A percentile compares a stretch with the other conserved stretches of the same genome.
These are phyloP conservation scores for Platichthys stellatus DNA, from an alignment of 2,113 vertebrate genomes.

Conservation along the genomic window DNA sequence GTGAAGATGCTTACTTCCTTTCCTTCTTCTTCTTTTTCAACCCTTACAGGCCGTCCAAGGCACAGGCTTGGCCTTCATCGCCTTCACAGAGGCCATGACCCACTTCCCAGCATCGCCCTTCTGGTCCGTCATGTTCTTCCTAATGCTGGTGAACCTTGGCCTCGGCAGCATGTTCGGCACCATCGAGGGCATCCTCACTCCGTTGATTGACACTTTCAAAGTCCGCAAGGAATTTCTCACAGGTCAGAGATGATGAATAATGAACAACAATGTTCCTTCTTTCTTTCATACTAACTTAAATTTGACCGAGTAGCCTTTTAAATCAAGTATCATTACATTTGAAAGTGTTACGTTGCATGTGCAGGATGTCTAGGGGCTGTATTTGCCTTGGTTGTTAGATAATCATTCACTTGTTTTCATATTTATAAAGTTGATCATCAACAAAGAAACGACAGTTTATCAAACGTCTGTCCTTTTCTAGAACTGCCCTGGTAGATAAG, in stretches of 20 bases:
- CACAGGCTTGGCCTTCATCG: conserved; percentile 96
- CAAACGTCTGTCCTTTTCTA: too few species aligned
- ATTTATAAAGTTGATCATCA: too few species aligned
- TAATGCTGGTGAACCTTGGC: conserved; percentile 96
- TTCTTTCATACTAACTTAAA: background rate
- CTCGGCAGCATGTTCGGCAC: conserved; percentile 99
- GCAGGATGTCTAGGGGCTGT: too few species aligned
- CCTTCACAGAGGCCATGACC: conserved; percentile 98
- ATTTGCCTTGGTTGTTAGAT: too few species aligned
- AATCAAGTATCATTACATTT: too few species aligned
- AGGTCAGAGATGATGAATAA: conserved; percentile 58
- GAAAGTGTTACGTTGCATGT: too few species aligned
- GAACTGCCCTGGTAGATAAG: too few species aligned
- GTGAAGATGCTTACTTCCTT: background rate
- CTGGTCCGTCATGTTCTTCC: conserved; percentile 99
- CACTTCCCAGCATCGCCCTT: conserved; percentile 97
- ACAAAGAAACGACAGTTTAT: too few species aligned
- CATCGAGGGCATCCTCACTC: conserved; percentile 96
- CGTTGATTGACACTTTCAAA: conserved; percentile 95
- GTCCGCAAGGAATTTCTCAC: conserved; percentile 95
- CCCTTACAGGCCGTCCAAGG: conserved; percentile 90
- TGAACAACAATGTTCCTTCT: background rate
- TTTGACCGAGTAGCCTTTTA: too few species aligned
- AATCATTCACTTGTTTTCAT: too few species aligned
- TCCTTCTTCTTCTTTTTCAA: background rate